A percentile compares a stretch with the other conserved stretches of the same genome.
These are phyloP conservation scores for Ditula angustiorana DNA, from an alignment of 2,888 invertebrate genomes.

Conservation along the genomic window DNA sequence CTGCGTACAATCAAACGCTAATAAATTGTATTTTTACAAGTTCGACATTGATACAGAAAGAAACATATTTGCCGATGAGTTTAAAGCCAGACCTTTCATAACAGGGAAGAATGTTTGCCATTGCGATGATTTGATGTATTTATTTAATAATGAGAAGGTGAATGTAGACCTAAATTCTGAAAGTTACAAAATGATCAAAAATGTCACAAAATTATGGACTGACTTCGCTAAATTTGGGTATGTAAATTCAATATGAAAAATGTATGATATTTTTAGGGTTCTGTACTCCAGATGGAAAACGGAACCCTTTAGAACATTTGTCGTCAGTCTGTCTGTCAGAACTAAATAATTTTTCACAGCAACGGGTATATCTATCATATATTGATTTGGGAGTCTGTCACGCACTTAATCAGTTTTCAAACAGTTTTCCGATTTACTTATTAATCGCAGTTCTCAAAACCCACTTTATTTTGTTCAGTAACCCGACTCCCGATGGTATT, in stretches of 20 bases:
- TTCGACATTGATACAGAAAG: slow-evolving; percentile 42
- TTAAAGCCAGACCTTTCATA: background rate
- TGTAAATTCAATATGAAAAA: slow-evolving; percentile 17
- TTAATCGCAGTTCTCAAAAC: too few relatives aligned
- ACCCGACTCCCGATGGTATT: slow-evolving; percentile 53
- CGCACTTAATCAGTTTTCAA: too few relatives aligned
- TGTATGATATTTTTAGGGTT: too few relatives aligned
- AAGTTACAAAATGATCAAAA: slow-evolving; percentile 36
- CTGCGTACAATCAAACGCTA: slow-evolving; percentile 18
- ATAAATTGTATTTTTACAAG: slow-evolving; percentile 40
- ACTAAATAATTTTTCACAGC: too few relatives aligned
- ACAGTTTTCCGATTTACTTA: too few relatives aligned
- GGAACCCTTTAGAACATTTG: too few relatives aligned
- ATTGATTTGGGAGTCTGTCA: too few relatives aligned
- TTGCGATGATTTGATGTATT: slow-evolving; percentile 42
- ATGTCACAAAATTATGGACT: slow-evolving; percentile 41
- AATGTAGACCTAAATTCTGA: slow-evolving; percentile 21
- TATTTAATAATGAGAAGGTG: slow-evolving; percentile 30
- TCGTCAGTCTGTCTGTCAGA: too few relatives aligned
- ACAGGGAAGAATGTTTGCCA: slow-evolving; percentile 37
- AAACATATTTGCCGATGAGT: slow-evolving; percentile 27
- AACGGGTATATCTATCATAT: too few relatives aligned
- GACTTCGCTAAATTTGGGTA: slow-evolving; percentile 45
- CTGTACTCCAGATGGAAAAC: too few relatives aligned
- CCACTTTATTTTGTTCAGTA: slow-evolving; percentile 46